Base-by-base conservation (phyloP, 2,888 invertebrate species). In the Therioaphis trifolii region DNA sequence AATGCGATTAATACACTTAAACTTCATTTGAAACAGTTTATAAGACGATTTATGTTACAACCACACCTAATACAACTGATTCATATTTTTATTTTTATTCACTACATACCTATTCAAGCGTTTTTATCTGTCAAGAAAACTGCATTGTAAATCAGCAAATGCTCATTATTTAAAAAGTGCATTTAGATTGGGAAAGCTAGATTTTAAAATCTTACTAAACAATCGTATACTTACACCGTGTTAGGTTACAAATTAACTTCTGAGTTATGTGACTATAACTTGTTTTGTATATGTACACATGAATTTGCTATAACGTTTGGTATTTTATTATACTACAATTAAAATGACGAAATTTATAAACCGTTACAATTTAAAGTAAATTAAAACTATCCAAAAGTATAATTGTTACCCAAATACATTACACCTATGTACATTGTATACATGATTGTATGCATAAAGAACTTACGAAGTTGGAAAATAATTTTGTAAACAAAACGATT, bases 391-490 rank as follows among this genome's bases (percentile, higher is more conserved):
- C 74, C 55, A 40, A 58, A 58, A 40, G 58, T 58, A 40, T 75
- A 58, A 12, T 58, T 58, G 58, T 75, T 75, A 18, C 40, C 24
- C 74, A 40, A 58, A 12, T 75, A 75, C 40, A 58, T 58, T 11
- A 75, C 40, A 40, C 74, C 58, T 24, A 40, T 75, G 40, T 75
- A 75, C n/a, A 68, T 43, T 55, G 40, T 43, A 14, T 76, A 76
- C 61, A 75, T 76, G 43, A 46, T 76, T 27, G 9, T 76, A 46
- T 46, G n/a, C 29, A 58, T 75, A 18, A n/a, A n/a, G 29, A 76
- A 76, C 76, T 76, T 76, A 76, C 76, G 76, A 61, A 14, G 46
- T 43, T 29, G 75, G 27, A 18, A 43, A 27, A 61, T 61, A 27
- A 2, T 75, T 63, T 63, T 49, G 63, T 14, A 14, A 63, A 49